A percentile compares a stretch with the other conserved stretches of the same genome.
These are phyloP conservation scores for Tetramorium simillimum DNA, from an alignment of 1,140 invertebrate genomes.

Conservation along the genomic window DNA sequence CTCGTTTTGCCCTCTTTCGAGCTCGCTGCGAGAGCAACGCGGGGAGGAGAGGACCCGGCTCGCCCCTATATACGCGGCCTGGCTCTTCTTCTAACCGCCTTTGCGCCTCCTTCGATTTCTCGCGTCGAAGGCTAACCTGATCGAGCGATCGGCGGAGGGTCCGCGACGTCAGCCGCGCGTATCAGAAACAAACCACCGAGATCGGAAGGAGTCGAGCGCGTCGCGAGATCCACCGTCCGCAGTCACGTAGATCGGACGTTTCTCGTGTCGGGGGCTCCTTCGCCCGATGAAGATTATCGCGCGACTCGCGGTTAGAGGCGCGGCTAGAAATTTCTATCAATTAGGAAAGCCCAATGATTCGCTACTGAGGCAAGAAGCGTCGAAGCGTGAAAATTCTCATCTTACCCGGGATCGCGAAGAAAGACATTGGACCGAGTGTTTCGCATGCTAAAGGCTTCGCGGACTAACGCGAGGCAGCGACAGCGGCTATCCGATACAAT, in stretches of 20 bases:
- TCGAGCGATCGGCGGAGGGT: constrained; percentile 37
- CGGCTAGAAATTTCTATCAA: background rate
- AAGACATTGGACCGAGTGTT: background rate
- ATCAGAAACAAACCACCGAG: constrained; percentile 31
- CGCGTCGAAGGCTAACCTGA: constrained; percentile 48
- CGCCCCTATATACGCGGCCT: constrained; percentile 7
- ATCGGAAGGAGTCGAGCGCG: background rate
- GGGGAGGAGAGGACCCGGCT: constrained; percentile 9
- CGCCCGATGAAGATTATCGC: background rate
- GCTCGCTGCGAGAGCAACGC: constrained; percentile 50
- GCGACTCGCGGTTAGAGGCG: background rate
- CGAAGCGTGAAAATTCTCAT: constrained; percentile 11
- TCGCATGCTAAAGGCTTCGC: background rate
- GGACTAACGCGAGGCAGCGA: background rate
- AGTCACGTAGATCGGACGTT: background rate
- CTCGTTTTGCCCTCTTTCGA: constrained; percentile 74
- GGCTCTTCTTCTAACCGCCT: constrained; percentile 19
- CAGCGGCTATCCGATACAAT: background rate
- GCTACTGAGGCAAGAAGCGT: background rate
- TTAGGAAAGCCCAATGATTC: background rate
- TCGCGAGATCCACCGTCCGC: background rate
- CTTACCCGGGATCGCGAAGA: background rate
- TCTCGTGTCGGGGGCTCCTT: background rate
- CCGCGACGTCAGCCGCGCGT: constrained; percentile 28
- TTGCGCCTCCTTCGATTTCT: constrained; percentile 58